Evolutionary conservation across 1,140 invertebrate genomes (phyloP).

Genomic region (Drosophila littoralis): DNA sequence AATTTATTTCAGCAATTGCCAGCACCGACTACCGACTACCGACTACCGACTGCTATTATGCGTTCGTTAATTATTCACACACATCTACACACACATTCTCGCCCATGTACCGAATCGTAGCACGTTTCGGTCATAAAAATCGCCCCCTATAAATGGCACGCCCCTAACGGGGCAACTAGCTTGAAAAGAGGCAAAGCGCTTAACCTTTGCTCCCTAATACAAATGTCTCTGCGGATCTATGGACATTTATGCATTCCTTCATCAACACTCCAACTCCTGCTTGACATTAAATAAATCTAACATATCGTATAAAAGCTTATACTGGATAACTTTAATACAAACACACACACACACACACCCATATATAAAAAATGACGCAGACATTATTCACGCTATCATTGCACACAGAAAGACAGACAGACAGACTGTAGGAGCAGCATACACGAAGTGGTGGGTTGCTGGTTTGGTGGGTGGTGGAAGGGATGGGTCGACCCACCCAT

Average conservation of each 20-base stretch:
- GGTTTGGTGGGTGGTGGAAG: background rate
- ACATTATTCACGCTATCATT: slow-evolving; percentile 83
- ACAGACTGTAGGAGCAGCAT: slow-evolving; percentile 6
- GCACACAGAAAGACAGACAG: slow-evolving; percentile 45
- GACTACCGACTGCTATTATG: slow-evolving; percentile 70
- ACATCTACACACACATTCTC: slow-evolving; percentile 43
- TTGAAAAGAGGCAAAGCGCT: slow-evolving; percentile 45
- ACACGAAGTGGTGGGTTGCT: background rate
- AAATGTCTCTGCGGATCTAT: slow-evolving; percentile 62
- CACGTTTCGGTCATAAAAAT: slow-evolving; percentile 81
- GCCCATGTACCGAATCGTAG: slow-evolving; percentile 34
- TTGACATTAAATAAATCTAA: slow-evolving; percentile 82
- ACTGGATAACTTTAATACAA: slow-evolving; percentile 76
- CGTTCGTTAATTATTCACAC: slow-evolving; percentile 82
- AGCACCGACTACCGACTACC: slow-evolving; percentile 45
- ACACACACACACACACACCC: slow-evolving; percentile 30
- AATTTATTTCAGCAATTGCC: slow-evolving; percentile 79
- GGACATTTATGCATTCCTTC: slow-evolving; percentile 65
- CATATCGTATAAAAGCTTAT: slow-evolving; percentile 69
- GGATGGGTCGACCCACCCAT: slow-evolving; percentile 7
- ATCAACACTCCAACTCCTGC: slow-evolving; percentile 10
- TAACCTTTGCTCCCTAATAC: slow-evolving; percentile 57
- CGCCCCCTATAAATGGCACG: slow-evolving; percentile 57
- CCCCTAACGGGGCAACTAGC: slow-evolving; percentile 70
- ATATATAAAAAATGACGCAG: slow-evolving; percentile 74